Base-by-base conservation (phyloP, 2,797 vertebrate species). In the Ispidina lecontei region DNA sequence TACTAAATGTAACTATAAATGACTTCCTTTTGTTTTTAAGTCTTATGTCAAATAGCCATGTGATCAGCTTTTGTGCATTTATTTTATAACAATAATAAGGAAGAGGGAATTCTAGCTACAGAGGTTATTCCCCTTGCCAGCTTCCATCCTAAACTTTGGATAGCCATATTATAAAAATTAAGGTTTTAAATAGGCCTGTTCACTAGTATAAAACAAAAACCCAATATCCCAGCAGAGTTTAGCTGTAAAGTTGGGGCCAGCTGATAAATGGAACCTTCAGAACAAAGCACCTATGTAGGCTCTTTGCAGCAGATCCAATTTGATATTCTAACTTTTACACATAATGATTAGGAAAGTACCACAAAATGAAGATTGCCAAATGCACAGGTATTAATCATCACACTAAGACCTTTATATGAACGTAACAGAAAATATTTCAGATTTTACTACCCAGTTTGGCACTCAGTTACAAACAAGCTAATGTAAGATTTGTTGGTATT, bases 91-190 rank as follows among this genome's bases (percentile, higher is more conserved):
- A 87, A 41, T 33, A 52, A 21, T 64, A 79, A 87, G 33, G 47
- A 95, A 80, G 20, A 84, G 81, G 49, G 82, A 89, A 94, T 62
- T 58, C 81, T 47, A 91, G 90, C 43, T 81, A 70, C 37, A 83
- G 67, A 78, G 25, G 47, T 78, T 91, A 89, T 72, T 89, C 74
- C 59, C 75, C 70, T 28, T 43, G 79, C 70, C 89, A 95, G 47
- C 47, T 83, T 89, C 67, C 55, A 39, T 29, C 41, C 72, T 78
- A 63, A 91, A 62, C 59, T 63, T 67, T 76, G 59, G 22, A 68
- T 41, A 75, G 62, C 31, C 51, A 76, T 51, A 62, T 2, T 75
- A 41, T 41, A 84, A 41, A 93, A 89, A 87, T 71, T 28, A 89
- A 78, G 47, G 67, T 31, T 35, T 77, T 94, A 93, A 94, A 77